phyloP scores from a whole-genome alignment of 2,888 invertebrate species.

The Cabera pusaria region DNA sequence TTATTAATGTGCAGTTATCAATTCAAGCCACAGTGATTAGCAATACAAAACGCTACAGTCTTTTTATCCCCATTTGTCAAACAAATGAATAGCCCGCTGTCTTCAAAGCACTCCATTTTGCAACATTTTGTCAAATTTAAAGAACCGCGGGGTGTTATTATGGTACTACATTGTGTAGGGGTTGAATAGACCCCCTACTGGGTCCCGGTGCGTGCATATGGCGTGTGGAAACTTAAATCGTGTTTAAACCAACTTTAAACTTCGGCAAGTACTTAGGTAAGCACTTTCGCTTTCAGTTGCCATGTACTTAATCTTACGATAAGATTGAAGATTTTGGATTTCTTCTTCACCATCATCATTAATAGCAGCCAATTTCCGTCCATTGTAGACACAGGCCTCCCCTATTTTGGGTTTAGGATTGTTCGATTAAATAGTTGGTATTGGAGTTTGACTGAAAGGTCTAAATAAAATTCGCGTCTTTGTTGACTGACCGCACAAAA shows the following conservation, averaged over 20 bases:
- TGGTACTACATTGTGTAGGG: slow-evolving; percentile 35
- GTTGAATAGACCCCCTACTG: slow-evolving; percentile 48
- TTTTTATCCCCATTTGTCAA: slow-evolving; percentile 4
- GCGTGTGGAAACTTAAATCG: slow-evolving; percentile 31
- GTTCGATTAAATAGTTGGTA: no score
- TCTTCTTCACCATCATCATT: no score
- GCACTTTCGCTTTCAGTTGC: slow-evolving; percentile 21
- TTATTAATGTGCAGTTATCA: no score
- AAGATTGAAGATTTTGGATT: no score
- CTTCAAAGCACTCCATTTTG: slow-evolving; percentile 41
- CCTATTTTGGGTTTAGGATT: no score
- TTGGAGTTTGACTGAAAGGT: no score
- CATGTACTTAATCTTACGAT: not conserved
- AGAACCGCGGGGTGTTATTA: slow-evolving; percentile 64
- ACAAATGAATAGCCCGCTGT: slow-evolving; percentile 10
- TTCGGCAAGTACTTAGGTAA: no score
- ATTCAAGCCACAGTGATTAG: no score
- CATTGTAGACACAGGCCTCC: no score
- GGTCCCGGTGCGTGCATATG: slow-evolving; percentile 58
- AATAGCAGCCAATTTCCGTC: no score
- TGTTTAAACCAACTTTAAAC: slow-evolving; percentile 11
- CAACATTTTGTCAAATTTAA: slow-evolving; percentile 50
- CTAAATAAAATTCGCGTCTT: no score
- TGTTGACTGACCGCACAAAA: no score
- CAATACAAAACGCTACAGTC: not conserved